Conservation (phyloP, 2,113 vertebrate species). For the Scomber japonicus region DNA sequence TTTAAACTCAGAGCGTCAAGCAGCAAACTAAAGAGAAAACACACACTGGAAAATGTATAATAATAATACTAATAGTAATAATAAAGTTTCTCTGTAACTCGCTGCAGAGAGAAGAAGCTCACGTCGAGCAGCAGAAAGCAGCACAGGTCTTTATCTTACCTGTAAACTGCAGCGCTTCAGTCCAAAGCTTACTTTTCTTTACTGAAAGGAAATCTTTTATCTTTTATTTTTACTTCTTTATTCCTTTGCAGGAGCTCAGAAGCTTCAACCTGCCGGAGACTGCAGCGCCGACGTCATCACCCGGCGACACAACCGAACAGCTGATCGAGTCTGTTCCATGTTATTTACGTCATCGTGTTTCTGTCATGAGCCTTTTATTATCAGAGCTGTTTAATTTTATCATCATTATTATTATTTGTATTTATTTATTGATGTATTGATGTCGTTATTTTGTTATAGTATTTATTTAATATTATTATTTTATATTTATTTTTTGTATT, state of each 20-base stretch:
- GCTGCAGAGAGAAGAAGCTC: background rate
- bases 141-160: background rate
- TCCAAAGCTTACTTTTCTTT: rapidly evolving
- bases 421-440: too few relatives aligned
- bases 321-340: background rate
- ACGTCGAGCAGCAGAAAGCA: too few relatives aligned
- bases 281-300: constrained; percentile 37
- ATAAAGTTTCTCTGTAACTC: too few relatives aligned
- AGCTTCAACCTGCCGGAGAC: background rate
- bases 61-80: too few relatives aligned
- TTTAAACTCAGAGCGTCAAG: too few relatives aligned
- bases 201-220: background rate
- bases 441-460: too few relatives aligned
- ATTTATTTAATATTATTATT: too few relatives aligned
- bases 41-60: background rate
- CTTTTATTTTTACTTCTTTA: background rate
- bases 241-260: too few relatives aligned
- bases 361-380: background rate
- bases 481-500: too few relatives aligned
- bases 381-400: too few relatives aligned
- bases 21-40: background rate
- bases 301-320: constrained; percentile 33
- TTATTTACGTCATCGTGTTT: background rate
- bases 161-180: background rate
- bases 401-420: too few relatives aligned